Evolutionary conservation across 2,888 invertebrate genomes (phyloP).

Genomic region (Odontocerum albicorne): DNA sequence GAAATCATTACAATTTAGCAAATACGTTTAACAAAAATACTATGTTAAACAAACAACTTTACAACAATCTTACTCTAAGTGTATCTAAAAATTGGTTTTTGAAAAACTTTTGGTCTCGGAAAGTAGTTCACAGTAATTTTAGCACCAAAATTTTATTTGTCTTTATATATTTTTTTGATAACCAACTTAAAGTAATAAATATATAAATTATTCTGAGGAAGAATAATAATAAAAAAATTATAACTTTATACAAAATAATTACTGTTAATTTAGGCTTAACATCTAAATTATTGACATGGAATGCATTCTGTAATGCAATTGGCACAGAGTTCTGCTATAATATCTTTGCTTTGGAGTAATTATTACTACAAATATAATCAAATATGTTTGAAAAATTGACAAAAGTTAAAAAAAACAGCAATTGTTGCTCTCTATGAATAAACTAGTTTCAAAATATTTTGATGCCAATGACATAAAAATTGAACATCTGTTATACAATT

Average conservation of each 20-base stretch:
- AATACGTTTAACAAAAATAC: conserved; percentile 6
- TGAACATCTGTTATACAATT: not conserved
- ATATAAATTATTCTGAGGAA: conserved; percentile 24
- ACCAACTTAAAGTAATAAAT: conserved; percentile 17
- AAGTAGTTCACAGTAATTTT: conserved; percentile 29
- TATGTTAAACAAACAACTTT: conserved; percentile 11
- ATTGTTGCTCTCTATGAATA: no score
- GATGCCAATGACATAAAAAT: no score
- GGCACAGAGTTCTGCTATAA: no score
- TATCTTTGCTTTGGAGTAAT: no score
- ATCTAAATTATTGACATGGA: conserved; percentile 33
- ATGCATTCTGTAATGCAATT: conserved; percentile 33
- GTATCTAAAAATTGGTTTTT: conserved; percentile 14
- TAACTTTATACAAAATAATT: conserved; percentile 24
- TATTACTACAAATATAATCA: no score
- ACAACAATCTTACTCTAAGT: conserved; percentile 9
- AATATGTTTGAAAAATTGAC: no score
- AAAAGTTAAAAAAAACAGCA: no score
- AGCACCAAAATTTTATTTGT: conserved; percentile 33
- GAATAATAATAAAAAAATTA: conserved; percentile 17
- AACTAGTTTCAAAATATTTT: no score
- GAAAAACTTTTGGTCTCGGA: conserved; percentile 31
- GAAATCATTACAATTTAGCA: conserved; percentile 3
- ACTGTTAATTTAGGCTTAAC: conserved; percentile 26
- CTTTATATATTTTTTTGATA: conserved; percentile 12